These are phyloP conservation scores for Squalus acanthias DNA, from an alignment of 2,797 vertebrate genomes.

Conservation along the genomic window DNA sequence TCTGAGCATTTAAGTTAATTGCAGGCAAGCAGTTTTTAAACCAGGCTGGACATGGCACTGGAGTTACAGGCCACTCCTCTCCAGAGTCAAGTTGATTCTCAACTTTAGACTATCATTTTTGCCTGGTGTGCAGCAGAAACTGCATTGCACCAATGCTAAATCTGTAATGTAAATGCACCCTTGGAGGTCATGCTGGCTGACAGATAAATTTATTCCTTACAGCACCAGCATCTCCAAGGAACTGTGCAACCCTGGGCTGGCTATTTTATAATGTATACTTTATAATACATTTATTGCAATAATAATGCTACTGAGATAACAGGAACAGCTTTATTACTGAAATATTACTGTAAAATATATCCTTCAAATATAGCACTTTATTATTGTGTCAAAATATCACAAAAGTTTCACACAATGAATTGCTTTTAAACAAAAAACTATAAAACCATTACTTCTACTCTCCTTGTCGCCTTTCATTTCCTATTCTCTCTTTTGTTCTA, in stretches of 20 bases:
- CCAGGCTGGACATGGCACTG: no score
- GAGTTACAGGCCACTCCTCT: not conserved
- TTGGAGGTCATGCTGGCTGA: not conserved
- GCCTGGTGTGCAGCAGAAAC: not conserved
- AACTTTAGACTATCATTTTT: not conserved
- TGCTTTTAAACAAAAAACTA: not conserved
- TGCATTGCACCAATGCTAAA: not conserved
- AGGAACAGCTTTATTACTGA: not conserved
- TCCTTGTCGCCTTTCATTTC: not conserved
- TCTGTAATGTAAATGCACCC: not conserved
- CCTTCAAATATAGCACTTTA: not conserved
- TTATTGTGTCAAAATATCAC: not conserved
- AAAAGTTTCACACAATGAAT: not conserved
- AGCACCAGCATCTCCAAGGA: not conserved
- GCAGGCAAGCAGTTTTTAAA: not conserved
- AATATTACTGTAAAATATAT: not conserved
- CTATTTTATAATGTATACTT: not conserved
- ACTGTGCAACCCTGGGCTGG: not conserved
- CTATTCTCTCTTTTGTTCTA: not conserved
- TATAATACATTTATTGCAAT: not conserved
- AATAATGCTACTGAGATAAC: not conserved
- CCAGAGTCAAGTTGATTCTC: not conserved
- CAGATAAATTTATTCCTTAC: not conserved
- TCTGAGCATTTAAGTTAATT: not conserved
- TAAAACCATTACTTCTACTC: not conserved